A percentile compares a stretch with the other conserved stretches of the same genome.
These are phyloP conservation scores for Agrypnia vestita DNA, from an alignment of 1,140 invertebrate species.

Conservation along the genomic window DNA sequence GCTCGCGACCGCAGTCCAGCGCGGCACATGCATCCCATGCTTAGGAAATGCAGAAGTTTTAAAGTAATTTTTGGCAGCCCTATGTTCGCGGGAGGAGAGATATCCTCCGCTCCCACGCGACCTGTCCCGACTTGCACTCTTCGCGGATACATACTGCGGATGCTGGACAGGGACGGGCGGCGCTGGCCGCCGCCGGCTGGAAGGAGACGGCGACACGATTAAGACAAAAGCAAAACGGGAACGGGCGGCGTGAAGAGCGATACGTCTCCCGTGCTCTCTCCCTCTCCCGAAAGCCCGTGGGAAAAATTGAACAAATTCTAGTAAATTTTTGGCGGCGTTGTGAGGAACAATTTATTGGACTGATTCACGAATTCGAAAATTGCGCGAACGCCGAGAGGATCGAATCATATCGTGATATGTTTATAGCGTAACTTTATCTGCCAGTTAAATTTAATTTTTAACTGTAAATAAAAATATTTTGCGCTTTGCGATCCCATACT, in stretches of 20 bases:
- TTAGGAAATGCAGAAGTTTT: too few relatives aligned
- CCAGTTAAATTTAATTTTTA: too few relatives aligned
- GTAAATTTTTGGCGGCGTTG: conserved; percentile 16
- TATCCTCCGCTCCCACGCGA: conserved; percentile 35
- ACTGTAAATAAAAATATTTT: too few relatives aligned
- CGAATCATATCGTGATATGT: too few relatives aligned
- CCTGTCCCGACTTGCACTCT: conserved; percentile 35
- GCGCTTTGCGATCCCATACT: too few relatives aligned
- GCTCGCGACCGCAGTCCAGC: too few relatives aligned
- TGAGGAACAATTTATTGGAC: too few relatives aligned
- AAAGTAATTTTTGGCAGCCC: conserved; percentile 12
- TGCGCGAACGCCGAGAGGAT: too few relatives aligned
- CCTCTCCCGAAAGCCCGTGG: conserved; percentile 27
- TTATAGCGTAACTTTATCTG: too few relatives aligned
- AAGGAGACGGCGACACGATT: conserved; percentile 1
- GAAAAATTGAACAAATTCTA: conserved; percentile 29
- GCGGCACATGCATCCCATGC: too few relatives aligned
- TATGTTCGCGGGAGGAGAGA: conserved; percentile 16
- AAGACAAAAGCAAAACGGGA: conserved; percentile 20
- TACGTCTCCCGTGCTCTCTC: conserved; percentile 4
- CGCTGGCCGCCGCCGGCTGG: neutral
- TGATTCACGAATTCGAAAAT: too few relatives aligned
- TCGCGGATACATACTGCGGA: conserved; percentile 20
- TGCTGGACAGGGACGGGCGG: conserved; percentile 16
- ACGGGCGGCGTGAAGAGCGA: conserved; percentile 1